phyloP scores from a whole-genome alignment of 2,888 invertebrate genomes.

The Coelinius sp. region DNA sequence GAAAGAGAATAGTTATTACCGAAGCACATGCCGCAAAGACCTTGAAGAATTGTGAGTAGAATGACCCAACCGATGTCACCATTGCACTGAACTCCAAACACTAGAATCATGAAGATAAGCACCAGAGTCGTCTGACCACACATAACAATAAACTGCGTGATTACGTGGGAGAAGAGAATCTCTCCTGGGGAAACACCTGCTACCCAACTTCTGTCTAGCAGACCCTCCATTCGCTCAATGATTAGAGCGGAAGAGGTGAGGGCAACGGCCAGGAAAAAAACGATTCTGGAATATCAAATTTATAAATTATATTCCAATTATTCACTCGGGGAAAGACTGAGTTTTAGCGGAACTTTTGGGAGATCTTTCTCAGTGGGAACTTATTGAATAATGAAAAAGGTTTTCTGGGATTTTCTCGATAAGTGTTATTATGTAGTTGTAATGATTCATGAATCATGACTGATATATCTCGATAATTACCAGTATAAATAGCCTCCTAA shows the following conservation, averaged over 20 bases:
- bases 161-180: slow-evolving; percentile 93
- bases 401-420: too few relatives aligned
- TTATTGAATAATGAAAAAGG: too few relatives aligned
- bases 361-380: too few relatives aligned
- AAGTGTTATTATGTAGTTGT: too few relatives aligned
- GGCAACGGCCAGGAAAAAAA: slow-evolving; percentile 96
- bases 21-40: slow-evolving; percentile 96
- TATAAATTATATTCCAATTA: not conserved
- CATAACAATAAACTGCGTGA: slow-evolving; percentile 96
- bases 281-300: slow-evolving; percentile 78
- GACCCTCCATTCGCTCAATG: slow-evolving; percentile 91
- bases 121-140: slow-evolving; percentile 93
- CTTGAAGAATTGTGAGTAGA: slow-evolving; percentile 89
- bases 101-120: slow-evolving; percentile 91
- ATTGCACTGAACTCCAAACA: slow-evolving; percentile 91
- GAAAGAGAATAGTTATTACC: slow-evolving; percentile 72
- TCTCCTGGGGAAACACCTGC: slow-evolving; percentile 93
- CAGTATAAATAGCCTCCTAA: too few relatives aligned
- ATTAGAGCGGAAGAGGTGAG: slow-evolving; percentile 93
- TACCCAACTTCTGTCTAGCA: slow-evolving; percentile 93
- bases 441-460: too few relatives aligned
- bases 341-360: too few relatives aligned
- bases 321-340: not conserved
- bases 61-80: slow-evolving; percentile 90
- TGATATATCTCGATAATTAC: too few relatives aligned